These are phyloP conservation scores for Arvicanthis niloticus DNA, from an alignment of 2,113 vertebrate genomes.

Conservation along the genomic window DNA sequence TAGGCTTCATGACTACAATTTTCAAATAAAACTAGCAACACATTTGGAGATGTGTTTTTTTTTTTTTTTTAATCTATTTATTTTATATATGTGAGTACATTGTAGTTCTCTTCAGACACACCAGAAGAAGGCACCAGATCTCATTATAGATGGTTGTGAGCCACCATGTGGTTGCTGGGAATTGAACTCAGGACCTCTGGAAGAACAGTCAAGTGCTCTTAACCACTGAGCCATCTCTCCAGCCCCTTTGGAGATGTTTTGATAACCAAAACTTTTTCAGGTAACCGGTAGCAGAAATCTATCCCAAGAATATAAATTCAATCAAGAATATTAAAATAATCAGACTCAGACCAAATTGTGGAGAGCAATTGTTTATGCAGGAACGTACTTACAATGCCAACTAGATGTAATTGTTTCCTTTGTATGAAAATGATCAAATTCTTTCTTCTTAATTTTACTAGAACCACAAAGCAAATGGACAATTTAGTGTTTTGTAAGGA, in stretches of 20 bases:
- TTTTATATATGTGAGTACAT: no score
- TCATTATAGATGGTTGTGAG: no score
- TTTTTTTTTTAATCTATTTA: no score
- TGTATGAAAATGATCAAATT: neutral
- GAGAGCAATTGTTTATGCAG: neutral
- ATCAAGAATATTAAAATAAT: neutral
- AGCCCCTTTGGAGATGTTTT: neutral
- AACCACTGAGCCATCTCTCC: no score
- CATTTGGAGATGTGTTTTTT: neutral
- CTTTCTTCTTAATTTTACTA: neutral
- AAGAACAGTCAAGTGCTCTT: no score
- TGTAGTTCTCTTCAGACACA: no score
- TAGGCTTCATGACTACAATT: neutral
- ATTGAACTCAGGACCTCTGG: no score
- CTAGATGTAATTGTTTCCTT: neutral
- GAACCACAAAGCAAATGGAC: neutral
- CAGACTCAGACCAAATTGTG: neutral
- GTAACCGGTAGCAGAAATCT: neutral
- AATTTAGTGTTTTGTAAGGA: constrained; percentile 8
- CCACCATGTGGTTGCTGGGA: no score
- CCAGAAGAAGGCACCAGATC: no score
- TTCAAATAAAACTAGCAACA: constrained; percentile 25
- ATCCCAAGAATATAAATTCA: neutral
- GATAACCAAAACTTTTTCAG: neutral
- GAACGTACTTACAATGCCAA: neutral